These are phyloP conservation scores for Hirtodrosophila trivittata DNA, from an alignment of 2,888 invertebrate species.

Conservation along the genomic window DNA sequence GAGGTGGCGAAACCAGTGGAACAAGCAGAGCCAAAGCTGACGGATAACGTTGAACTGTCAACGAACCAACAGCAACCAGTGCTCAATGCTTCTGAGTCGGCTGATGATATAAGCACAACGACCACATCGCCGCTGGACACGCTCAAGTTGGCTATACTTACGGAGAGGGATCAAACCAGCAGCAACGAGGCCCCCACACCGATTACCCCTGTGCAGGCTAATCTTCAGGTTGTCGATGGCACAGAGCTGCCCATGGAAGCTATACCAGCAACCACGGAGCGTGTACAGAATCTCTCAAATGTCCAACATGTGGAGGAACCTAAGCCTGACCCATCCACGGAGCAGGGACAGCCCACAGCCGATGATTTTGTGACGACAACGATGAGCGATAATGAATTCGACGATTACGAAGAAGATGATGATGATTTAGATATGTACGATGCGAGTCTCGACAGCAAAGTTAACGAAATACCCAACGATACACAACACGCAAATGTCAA, in stretches of 20 bases:
- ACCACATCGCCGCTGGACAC: conserved; percentile 64
- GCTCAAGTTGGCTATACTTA: conserved; percentile 46
- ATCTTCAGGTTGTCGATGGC: conserved; percentile 87
- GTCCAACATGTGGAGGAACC: background rate
- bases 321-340: background rate
- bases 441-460: conserved; percentile 49
- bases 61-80: conserved; percentile 8
- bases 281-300: conserved; percentile 19
- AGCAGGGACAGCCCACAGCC: background rate
- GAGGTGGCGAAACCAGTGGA: conserved; percentile 2
- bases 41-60: conserved; percentile 16
- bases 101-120: conserved; percentile 50
- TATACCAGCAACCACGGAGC: conserved; percentile 37
- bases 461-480: conserved; percentile 34
- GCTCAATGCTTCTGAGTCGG: conserved; percentile 60
- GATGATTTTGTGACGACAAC: conserved; percentile 17
- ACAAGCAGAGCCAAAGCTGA: conserved; percentile 16
- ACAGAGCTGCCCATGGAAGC: conserved; percentile 85
- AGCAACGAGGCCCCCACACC: conserved; percentile 39
- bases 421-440: conserved; percentile 48
- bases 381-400: conserved; percentile 34
- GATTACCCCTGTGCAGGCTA: conserved; percentile 54
- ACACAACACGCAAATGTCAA: conserved; percentile 8
- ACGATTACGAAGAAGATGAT: conserved; percentile 70
- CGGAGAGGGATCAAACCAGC: conserved; percentile 72